These are phyloP conservation scores for Chlorocebus sabaeus DNA, from an alignment of 2,113 vertebrate genomes.

Conservation along the genomic window DNA sequence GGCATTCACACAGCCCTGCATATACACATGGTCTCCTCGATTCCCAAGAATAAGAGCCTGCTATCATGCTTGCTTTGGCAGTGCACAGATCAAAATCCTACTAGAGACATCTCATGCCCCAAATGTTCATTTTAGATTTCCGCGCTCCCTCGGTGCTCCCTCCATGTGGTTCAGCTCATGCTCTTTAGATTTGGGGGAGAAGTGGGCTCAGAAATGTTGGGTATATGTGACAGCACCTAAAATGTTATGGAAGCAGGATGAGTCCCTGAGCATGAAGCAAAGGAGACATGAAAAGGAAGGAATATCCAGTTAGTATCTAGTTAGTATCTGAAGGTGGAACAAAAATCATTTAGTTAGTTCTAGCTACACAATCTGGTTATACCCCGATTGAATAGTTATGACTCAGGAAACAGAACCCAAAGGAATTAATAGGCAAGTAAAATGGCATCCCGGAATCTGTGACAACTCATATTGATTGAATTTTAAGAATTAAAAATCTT, in stretches of 20 bases:
- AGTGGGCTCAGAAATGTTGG: not conserved
- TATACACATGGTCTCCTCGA: not conserved
- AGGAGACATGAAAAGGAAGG: not conserved
- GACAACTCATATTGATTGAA: not conserved
- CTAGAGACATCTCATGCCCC: not conserved
- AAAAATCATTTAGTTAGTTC: not conserved
- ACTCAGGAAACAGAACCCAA: not conserved
- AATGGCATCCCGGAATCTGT: not conserved
- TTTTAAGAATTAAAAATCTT: not conserved
- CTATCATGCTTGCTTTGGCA: no score
- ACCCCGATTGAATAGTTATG: not conserved
- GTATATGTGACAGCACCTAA: not conserved
- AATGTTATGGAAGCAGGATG: not conserved
- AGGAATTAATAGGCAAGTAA: not conserved
- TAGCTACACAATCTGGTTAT: not conserved
- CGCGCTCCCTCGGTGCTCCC: rapidly evolving
- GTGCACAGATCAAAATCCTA: not conserved
- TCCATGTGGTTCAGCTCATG: not conserved
- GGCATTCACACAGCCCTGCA: not conserved
- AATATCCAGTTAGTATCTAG: not conserved
- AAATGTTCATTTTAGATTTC: not conserved
- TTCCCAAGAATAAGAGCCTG: not conserved
- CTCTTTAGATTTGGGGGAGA: not conserved
- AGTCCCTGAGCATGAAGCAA: not conserved
- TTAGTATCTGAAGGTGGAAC: not conserved